Conservation (phyloP, 2,113 vertebrate genomes). For the Gallinago media region DNA sequence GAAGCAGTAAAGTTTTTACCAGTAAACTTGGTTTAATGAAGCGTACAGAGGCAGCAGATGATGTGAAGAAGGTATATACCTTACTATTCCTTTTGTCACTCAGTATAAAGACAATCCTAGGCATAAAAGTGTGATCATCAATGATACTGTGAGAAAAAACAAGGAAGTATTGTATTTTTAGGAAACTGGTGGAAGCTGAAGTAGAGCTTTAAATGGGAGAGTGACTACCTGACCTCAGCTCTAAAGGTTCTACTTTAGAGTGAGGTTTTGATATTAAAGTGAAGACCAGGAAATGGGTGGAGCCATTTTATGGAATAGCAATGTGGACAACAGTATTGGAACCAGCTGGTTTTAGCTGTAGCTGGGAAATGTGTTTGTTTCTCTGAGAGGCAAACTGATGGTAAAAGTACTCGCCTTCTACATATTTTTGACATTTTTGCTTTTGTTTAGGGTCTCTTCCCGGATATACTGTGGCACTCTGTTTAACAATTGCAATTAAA, state of each 20-base stretch:
- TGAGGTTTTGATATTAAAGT: not conserved
- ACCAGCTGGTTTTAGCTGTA: not conserved
- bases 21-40: not conserved
- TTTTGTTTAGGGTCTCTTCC: conserved; percentile 86
- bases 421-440: not conserved
- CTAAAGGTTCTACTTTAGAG: not conserved
- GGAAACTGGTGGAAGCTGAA: not conserved
- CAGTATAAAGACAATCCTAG: not conserved
- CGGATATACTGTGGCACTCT: conserved; percentile 86
- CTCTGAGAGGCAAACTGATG: not conserved
- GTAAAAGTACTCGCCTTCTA: not conserved
- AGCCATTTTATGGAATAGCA: not conserved
- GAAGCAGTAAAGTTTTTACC: not conserved
- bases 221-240: not conserved
- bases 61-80: not conserved
- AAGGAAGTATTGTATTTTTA: not conserved
- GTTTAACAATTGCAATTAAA: conserved; percentile 92
- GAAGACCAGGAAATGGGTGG: not conserved
- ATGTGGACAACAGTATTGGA: not conserved
- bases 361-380: not conserved
- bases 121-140: not conserved
- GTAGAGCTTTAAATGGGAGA: not conserved
- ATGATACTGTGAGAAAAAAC: not conserved
- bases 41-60: not conserved
- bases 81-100: not conserved